Base-by-base conservation (phyloP, 2,888 invertebrate species). In the Embidobia sp. region DNA sequence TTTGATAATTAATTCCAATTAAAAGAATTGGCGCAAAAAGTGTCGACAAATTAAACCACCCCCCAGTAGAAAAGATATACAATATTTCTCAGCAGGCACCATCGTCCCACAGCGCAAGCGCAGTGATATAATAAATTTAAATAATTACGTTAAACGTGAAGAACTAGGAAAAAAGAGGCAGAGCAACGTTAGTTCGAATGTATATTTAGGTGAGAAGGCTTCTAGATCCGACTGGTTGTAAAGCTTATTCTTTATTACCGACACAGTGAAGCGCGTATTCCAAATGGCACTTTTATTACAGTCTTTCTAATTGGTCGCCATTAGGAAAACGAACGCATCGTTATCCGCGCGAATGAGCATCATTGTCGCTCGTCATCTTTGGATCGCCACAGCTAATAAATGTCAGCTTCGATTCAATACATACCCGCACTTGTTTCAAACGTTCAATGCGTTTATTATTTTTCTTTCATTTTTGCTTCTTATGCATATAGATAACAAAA, bases 101-200 rank as follows among this genome's bases (percentile, higher is more conserved):
- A 55, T 61, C 49, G 64, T 73, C 40, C 40, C 49, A 59, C 64
- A 64, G 76, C 73, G 77, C 77, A 78, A 80, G 72, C 51, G 31
- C 59, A 35, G 73, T 84, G 86, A 85, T 86, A 86, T 85, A 84
- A 85, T 87, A 86, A 87, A 87, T 84, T 83, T 78, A 70, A 51
- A 83, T 85, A 87, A 87, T 87, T 87, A 87, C 86, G 80, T 79
- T 84, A 85, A 87, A 87, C 86, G 87, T 86, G 85, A 85, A 85
- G 64, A 85, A 82, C 80, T 85, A 82, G 80, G 82, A 82, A 84
- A 79, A 83, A 82, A 80, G 80, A 79, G 69, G 63, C 31, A 31
- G 57, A 53, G 82, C 80, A 77, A 85, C 81, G 80, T 69, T 19
- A 61, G 76, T 80, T 77, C 81, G 80, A 79, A 75, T 81, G 83